Percentiles rank a stretch among this genome's conserved stretches.
These are phyloP conservation scores for Prosopocoilus inquinatus DNA, from an alignment of 2,888 invertebrate genomes.

Conservation along the genomic window DNA sequence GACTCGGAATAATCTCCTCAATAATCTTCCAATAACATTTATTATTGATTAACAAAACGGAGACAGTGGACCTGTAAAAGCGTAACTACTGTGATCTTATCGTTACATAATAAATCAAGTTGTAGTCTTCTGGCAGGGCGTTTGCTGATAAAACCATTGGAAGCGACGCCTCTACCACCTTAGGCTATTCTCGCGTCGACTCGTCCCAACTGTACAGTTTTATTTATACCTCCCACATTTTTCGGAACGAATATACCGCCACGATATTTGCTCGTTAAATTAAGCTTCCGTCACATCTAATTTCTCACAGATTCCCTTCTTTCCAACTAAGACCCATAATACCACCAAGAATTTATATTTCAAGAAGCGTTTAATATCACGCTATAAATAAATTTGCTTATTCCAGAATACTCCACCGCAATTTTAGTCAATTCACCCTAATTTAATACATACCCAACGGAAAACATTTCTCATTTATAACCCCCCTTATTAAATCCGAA, in stretches of 20 bases:
- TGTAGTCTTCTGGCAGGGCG: slow-evolving; percentile 46
- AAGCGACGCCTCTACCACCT: slow-evolving; percentile 47
- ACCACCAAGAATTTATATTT: too few species aligned
- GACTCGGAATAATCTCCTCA: slow-evolving; percentile 18
- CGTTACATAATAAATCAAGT: slow-evolving; percentile 48
- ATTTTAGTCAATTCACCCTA: too few species aligned
- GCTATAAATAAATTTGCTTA: too few species aligned
- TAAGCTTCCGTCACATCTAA: slow-evolving; percentile 30
- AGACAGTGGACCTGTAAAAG: slow-evolving; percentile 38
- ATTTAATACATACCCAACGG: too few species aligned
- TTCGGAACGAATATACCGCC: slow-evolving; percentile 37
- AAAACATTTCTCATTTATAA: too few species aligned
- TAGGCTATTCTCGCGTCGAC: slow-evolving; percentile 47
- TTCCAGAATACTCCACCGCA: too few species aligned
- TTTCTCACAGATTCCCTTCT: too few species aligned
- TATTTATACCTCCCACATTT: slow-evolving; percentile 46
- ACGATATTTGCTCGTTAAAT: slow-evolving; percentile 41
- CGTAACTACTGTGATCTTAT: slow-evolving; percentile 49
- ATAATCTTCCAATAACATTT: slow-evolving; percentile 21
- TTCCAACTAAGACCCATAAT: too few species aligned
- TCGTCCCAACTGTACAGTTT: slow-evolving; percentile 47
- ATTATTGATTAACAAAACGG: slow-evolving; percentile 39
- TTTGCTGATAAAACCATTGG: slow-evolving; percentile 44
- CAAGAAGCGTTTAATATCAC: too few species aligned
- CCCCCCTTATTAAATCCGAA: too few species aligned